These are phyloP conservation scores for Varanus salvator DNA, from an alignment of 2,113 vertebrate genomes.

Conservation along the genomic window DNA sequence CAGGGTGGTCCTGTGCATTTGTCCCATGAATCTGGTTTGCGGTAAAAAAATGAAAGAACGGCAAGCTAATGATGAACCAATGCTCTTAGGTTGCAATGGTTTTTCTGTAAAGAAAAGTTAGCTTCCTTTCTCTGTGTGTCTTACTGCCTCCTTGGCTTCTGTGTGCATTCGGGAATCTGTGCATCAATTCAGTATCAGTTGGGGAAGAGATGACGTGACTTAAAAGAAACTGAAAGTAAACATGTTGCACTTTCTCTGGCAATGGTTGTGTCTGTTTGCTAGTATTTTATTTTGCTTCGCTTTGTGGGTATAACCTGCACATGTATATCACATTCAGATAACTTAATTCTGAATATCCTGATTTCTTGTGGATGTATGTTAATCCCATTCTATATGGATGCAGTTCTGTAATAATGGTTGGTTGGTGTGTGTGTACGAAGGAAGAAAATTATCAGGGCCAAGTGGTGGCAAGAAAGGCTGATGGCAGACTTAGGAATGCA, in stretches of 20 bases:
- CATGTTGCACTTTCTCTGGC: too few relatives aligned
- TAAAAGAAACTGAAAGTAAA: neutral
- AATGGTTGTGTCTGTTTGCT: neutral
- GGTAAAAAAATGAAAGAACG: neutral
- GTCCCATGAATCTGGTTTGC: neutral
- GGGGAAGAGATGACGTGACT: neutral
- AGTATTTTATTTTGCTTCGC: too few relatives aligned
- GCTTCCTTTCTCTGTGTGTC: neutral
- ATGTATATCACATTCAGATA: neutral
- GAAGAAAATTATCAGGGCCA: neutral
- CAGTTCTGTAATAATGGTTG: neutral
- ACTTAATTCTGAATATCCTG: neutral
- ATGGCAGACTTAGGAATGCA: neutral
- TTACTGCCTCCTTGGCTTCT: neutral
- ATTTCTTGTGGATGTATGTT: neutral
- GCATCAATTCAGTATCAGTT: neutral
- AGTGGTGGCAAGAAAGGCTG: neutral
- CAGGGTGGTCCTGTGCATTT: neutral
- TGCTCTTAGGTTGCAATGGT: neutral
- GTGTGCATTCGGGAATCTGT: neutral
- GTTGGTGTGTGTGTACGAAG: neutral
- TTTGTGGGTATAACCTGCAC: neutral
- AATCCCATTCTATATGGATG: neutral
- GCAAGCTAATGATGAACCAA: neutral
- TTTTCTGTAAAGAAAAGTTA: neutral